phyloP scores from a whole-genome alignment of 2,888 invertebrate species.

The Iphiclides podalirius region DNA sequence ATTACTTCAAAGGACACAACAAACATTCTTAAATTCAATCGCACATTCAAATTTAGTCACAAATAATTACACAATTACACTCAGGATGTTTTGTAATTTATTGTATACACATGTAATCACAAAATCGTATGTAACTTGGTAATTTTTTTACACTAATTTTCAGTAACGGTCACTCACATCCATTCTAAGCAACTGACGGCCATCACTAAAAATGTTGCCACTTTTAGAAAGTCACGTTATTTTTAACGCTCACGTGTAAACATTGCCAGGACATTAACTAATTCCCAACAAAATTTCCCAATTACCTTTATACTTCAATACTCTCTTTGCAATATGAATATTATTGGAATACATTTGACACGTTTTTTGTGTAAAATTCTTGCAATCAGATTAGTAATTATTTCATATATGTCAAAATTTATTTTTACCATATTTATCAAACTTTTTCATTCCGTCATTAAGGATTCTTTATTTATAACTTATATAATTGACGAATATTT shows the following conservation, averaged over 20 bases:
- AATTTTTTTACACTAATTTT: constrained; percentile 61
- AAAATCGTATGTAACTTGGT: constrained; percentile 60
- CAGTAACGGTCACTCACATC: constrained; percentile 56
- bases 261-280: constrained; percentile 36
- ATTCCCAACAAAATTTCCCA: background rate
- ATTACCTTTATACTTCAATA: no score
- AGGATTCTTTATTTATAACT: no score
- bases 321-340: no score
- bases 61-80: constrained; percentile 55
- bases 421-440: no score
- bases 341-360: no score
- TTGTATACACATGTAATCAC: constrained; percentile 55
- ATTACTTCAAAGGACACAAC: constrained; percentile 70
- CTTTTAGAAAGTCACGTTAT: constrained; percentile 56
- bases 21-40: constrained; percentile 61
- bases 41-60: constrained; percentile 60
- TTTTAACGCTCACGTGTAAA: constrained; percentile 52
- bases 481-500: no score
- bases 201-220: constrained; percentile 69
- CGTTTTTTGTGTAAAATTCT: no score
- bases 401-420: no score
- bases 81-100: constrained; percentile 46
- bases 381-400: no score
- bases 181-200: constrained; percentile 69
- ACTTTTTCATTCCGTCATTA: no score